Percentiles rank a stretch among this genome's conserved stretches.
These are phyloP conservation scores for Muscidifurax raptorellus DNA, from an alignment of 1,140 invertebrate genomes.

Conservation along the genomic window DNA sequence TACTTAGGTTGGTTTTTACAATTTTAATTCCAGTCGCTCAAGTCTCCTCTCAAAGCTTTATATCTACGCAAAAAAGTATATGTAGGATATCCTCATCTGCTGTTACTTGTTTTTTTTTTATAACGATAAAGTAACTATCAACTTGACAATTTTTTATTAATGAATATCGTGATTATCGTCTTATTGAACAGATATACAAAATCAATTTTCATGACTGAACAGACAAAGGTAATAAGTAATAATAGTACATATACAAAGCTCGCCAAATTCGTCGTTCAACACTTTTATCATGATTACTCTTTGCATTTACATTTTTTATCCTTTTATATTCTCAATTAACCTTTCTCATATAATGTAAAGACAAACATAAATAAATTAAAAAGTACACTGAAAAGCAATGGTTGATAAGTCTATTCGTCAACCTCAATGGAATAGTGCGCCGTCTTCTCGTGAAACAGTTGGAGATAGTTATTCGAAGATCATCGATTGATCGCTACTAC, in stretches of 20 bases:
- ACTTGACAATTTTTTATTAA: slow-evolving; percentile 41
- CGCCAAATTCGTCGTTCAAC: slow-evolving; percentile 42
- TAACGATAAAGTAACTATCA: slow-evolving; percentile 31
- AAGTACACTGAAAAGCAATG: slow-evolving; percentile 41
- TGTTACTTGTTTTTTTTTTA: slow-evolving; percentile 12
- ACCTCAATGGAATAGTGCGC: slow-evolving; percentile 35
- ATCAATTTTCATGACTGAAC: slow-evolving; percentile 35
- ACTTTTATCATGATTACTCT: slow-evolving; percentile 30
- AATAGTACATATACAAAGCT: slow-evolving; percentile 42
- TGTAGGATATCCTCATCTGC: slow-evolving; percentile 4
- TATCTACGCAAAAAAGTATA: slow-evolving; percentile 31
- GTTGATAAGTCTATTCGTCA: slow-evolving; percentile 30
- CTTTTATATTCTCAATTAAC: slow-evolving; percentile 13
- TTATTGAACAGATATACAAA: slow-evolving; percentile 49
- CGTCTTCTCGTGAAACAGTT: slow-evolving; percentile 41
- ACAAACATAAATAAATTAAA: slow-evolving; percentile 51
- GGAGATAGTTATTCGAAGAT: slow-evolving; percentile 32
- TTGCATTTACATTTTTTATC: slow-evolving; percentile 23
- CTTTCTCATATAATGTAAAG: slow-evolving; percentile 13
- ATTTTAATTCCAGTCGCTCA: slow-evolving; percentile 27
- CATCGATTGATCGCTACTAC: slow-evolving; percentile 33
- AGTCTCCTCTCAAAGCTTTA: slow-evolving; percentile 25
- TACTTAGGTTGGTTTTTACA: slow-evolving; percentile 33
- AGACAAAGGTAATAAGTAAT: slow-evolving; percentile 36
- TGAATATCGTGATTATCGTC: slow-evolving; percentile 35